Evolutionary conservation across 2,113 vertebrate genomes (phyloP), one percentile per base, ranked within the genome.

Genomic region (Crocuta crocuta): DNA sequence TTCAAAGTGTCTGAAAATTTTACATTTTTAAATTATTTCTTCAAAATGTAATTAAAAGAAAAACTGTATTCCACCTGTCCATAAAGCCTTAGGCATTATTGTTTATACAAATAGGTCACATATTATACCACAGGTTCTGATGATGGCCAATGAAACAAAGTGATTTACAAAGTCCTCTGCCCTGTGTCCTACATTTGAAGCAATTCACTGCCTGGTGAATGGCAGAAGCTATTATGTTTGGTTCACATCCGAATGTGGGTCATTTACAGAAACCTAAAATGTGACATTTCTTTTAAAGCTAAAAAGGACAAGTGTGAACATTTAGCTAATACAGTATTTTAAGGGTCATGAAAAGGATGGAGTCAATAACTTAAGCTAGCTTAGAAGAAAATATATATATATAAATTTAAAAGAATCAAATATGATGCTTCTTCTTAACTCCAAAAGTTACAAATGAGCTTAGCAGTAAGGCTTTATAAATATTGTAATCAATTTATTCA

Each of bases 31-130:
- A 97, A 95, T 82, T 96, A 96, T 93, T 93, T 82, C 58, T 92
- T 98, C 98, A 98, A 99, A 99, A 99, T 99, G 99, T 99, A 99
- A 99, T 99, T 99, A 99, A 99, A 99, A 99, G 97, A 92, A 90
- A 98, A 99, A 98, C 98, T 98, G 98, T 98, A 98, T 98, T 99
- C 98, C 98, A 99, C 99, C 99, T 99, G 98, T 99, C 99, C 96
- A 95, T 98, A 97, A 97, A 94, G 98, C 99, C 98, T 61, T 12
- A 87, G 99, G 99, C 98, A 85, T 98, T 98, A 98, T 80, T 97
- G 92, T 89, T 96, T 98, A 48, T 33, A 98, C 98, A 99, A 99
- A 99, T 98, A 98, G 98, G 99, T 99, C 99, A 99, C 96, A 97
- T 98, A 98, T 98, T 98, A 98, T 99, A 98, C 99, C 99, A 99